Evolutionary conservation across 2,888 invertebrate species (phyloP).

Genomic region (Athalia cordata): DNA sequence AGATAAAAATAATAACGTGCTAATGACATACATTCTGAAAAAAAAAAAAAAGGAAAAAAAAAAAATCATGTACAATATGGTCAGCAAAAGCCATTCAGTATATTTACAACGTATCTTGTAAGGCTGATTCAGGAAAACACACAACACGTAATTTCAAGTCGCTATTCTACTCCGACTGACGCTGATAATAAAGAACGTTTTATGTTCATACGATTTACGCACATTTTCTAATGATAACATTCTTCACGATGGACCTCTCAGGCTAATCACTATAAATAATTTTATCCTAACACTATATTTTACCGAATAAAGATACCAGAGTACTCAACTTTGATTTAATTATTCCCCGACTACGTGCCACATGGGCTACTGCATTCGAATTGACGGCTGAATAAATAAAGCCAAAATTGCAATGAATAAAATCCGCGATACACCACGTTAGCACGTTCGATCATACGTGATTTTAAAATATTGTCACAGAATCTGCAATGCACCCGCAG

Average conservation of each 20-base stretch:
- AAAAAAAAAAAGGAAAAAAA: not conserved
- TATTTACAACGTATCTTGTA: conserved; percentile 14
- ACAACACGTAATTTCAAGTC: no score
- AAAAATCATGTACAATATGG: not conserved
- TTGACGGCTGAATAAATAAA: conserved; percentile 21
- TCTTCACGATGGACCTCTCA: no score
- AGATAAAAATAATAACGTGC: conserved; percentile 38
- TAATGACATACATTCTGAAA: conserved; percentile 29
- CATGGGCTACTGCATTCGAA: not conserved
- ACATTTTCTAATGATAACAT: no score
- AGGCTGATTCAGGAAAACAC: conserved; percentile 27
- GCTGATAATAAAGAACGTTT: no score
- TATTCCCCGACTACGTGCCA: not conserved
- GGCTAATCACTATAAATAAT: no score
- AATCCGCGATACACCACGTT: not conserved
- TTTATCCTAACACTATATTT: no score
- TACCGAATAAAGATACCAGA: no score
- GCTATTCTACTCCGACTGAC: no score
- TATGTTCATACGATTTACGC: no score
- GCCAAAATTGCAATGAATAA: not conserved
- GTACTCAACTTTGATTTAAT: no score
- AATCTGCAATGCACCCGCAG: not conserved
- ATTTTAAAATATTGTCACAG: conserved; percentile 30
- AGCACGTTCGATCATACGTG: not conserved
- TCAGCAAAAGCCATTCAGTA: conserved; percentile 22